phyloP scores from a whole-genome alignment of 2,888 invertebrate species.

The Neoascia interrupta region DNA sequence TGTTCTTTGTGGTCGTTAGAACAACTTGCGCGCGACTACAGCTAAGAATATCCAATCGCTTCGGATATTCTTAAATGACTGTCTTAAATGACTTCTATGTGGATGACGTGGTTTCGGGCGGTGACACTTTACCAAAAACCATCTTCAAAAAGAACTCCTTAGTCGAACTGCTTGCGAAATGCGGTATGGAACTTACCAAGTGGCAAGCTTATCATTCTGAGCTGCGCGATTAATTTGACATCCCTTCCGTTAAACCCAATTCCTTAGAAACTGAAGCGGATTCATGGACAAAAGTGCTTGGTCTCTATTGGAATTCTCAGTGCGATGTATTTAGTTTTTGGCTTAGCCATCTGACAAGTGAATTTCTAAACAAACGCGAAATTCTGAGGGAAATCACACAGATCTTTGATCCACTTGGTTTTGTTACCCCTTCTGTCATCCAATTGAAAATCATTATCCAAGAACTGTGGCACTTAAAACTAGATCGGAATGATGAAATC shows the following conservation, averaged over 20 bases:
- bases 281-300: constrained; percentile 43
- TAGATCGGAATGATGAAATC: constrained; percentile 54
- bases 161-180: constrained; percentile 13
- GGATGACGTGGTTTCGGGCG: constrained; percentile 24
- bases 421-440: constrained; percentile 53
- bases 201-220: constrained; percentile 16
- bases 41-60: constrained; percentile 35
- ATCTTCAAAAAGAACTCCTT: constrained; percentile 15
- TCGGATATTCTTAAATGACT: too few relatives aligned
- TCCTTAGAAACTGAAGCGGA: neutral
- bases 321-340: neutral
- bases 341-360: constrained; percentile 1
- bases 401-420: constrained; percentile 61
- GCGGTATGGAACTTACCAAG: constrained; percentile 36
- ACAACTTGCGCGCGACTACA: constrained; percentile 55
- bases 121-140: constrained; percentile 38
- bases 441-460: constrained; percentile 61
- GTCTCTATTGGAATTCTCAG: constrained; percentile 53
- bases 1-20: constrained; percentile 35
- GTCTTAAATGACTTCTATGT: constrained; percentile 30
- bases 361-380: constrained; percentile 16
- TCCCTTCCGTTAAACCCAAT: neutral
- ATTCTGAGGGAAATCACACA: constrained; percentile 20
- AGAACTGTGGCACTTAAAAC: constrained; percentile 49
- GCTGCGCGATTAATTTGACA: constrained; percentile 49